Conservation (phyloP, 2,113 vertebrate genomes). For the Synodontis membranacea region DNA sequence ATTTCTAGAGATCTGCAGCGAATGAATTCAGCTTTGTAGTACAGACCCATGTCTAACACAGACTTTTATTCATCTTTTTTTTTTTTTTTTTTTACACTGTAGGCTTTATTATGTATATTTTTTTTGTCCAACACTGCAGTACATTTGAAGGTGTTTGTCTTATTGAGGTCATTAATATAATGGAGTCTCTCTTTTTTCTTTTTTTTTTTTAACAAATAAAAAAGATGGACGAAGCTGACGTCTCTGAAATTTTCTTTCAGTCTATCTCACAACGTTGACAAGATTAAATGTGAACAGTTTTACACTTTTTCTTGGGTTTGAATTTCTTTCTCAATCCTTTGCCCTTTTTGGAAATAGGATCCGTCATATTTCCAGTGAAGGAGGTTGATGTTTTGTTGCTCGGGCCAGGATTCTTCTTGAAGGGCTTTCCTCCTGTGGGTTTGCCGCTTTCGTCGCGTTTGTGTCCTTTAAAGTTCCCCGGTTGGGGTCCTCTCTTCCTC, state of each 20-base stretch:
- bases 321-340: slow-evolving; percentile 67
- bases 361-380: slow-evolving; percentile 81
- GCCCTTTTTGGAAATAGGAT: slow-evolving; percentile 58
- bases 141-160: slow-evolving; percentile 23
- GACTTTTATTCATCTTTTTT: slow-evolving; percentile 22
- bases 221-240: slow-evolving; percentile 32
- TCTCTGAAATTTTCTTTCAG: not conserved
- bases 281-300: slow-evolving; percentile 35
- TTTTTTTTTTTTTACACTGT: slow-evolving; percentile 9
- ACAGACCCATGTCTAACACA: not conserved
- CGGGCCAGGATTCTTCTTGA: not conserved
- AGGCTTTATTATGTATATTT: not conserved
- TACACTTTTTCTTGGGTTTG: slow-evolving; percentile 53
- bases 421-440: not conserved
- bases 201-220: slow-evolving; percentile 49
- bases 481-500: not conserved
- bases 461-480: slow-evolving; percentile 34
- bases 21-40: not conserved
- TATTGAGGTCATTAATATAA: slow-evolving; percentile 1
- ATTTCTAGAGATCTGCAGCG: not conserved
- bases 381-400: slow-evolving; percentile 42
- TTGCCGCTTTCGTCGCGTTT: not conserved
- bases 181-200: slow-evolving; percentile 46
- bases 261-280: not conserved
- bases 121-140: not conserved